Base-by-base conservation (phyloP, 2,888 invertebrate species). In the Machimus rusticus region DNA sequence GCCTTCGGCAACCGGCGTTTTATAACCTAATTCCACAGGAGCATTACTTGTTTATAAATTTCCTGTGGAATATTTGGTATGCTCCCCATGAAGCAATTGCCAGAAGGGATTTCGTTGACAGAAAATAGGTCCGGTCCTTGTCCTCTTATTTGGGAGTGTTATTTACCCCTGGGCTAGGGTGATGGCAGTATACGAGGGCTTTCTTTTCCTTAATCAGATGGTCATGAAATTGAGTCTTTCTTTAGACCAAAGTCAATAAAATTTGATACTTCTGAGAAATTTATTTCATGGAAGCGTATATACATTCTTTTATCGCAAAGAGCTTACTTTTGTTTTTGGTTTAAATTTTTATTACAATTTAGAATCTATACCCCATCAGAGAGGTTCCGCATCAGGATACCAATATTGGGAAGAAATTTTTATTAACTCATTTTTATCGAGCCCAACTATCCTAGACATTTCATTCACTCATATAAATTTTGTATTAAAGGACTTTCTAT, bases 211-310 rank as follows among this genome's bases (percentile, higher is more conserved):
- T 77, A 77, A 77, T 77, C 77, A 77, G 77, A 77, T 77, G 37
- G 19, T 31, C 39, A 39, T 39, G 39, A 37, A 77, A 39, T 39
- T 19, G 77, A 77, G 77, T 66, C 23, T 66, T 66, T 66, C 66
- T 66, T 81, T 34, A 31, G 81, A 55, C 81, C 81, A 55, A 81
- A 81, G 55, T 81, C 81, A 81, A 81, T 81, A 81, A 81, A 81
- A 81, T 55, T 39, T 79, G 43, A 81, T 81, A 51, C 37, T 39
- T 55, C 28, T 31, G 55, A 81, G 66, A 66, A 66, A 28, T 66
- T 66, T 66, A 77, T 39, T 39, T 77, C 12, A 31, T 39, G 37
- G 39, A 14, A 66, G 66, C 23, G 14, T 66, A 57, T 66, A 57
- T 8, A 14, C 66, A 23, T 66, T 66, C n/a, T 2, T 57, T 57